These are phyloP conservation scores for Apocrypta bakeri DNA, from an alignment of 1,140 invertebrate genomes.

Conservation along the genomic window DNA sequence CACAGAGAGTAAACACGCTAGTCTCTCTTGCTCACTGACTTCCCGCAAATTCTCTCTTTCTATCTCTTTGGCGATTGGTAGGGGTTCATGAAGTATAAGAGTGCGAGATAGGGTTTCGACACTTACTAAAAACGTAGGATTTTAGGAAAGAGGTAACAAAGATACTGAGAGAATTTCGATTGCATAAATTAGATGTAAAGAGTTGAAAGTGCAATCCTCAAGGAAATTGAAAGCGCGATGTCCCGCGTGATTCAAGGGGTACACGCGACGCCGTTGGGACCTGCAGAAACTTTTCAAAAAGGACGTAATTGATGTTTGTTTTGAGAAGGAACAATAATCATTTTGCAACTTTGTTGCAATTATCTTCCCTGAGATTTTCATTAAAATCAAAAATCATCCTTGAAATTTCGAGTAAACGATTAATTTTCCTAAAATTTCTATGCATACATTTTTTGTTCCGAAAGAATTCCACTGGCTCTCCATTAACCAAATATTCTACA, in stretches of 20 bases:
- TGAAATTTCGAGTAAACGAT: background rate
- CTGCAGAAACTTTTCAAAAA: background rate
- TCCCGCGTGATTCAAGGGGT: background rate
- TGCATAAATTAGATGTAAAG: slow-evolving; percentile 29
- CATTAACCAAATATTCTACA: slow-evolving; percentile 14
- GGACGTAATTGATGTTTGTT: slow-evolving; percentile 10
- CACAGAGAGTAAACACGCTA: slow-evolving; percentile 62
- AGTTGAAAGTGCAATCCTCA: slow-evolving; percentile 9
- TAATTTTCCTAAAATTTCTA: background rate
- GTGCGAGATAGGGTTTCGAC: too few relatives aligned
- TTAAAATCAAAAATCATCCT: background rate
- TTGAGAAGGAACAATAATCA: too few relatives aligned
- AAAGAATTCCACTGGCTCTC: background rate
- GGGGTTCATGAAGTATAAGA: slow-evolving; percentile 42
- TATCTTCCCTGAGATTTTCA: too few relatives aligned
- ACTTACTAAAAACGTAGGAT: slow-evolving; percentile 56
- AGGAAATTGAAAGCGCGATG: slow-evolving; percentile 13
- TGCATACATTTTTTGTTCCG: background rate
- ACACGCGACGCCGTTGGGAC: background rate
- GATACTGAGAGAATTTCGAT: slow-evolving; percentile 6
- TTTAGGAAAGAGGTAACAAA: slow-evolving; percentile 1
- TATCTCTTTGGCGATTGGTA: slow-evolving; percentile 53
- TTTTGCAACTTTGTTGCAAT: too few relatives aligned
- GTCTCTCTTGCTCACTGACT: background rate
- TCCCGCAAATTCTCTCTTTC: background rate